Evolutionary conservation across 2,113 vertebrate species (phyloP).

Genomic region (Microcebus tavaratra): DNA sequence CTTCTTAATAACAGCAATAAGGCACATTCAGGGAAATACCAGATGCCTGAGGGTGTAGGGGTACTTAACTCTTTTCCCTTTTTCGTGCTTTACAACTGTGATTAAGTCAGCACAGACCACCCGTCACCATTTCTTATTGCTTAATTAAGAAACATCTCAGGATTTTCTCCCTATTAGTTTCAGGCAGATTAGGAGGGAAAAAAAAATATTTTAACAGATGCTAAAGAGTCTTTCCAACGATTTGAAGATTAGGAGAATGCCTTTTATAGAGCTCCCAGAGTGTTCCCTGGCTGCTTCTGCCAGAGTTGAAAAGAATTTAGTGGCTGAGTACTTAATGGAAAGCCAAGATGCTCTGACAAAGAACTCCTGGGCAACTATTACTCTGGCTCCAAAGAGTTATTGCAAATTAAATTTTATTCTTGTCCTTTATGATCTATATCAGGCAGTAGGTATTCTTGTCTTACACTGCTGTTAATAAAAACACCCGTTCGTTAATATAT

Average conservation of each 20-base stretch:
- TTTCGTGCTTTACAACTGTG: conserved; percentile 53
- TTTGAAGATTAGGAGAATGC: conserved; percentile 60
- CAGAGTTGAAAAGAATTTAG: conserved; percentile 71
- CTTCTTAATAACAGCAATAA: conserved; percentile 14
- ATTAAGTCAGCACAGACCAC: conserved; percentile 36
- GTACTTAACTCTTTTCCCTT: conserved; percentile 31
- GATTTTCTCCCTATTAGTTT: conserved; percentile 70
- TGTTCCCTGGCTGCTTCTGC: conserved; percentile 55
- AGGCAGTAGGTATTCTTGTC: conserved; percentile 73
- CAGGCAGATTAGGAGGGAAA: conserved; percentile 55
- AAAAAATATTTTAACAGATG: conserved; percentile 69
- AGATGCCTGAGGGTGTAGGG: not conserved
- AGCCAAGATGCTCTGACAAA: conserved; percentile 70
- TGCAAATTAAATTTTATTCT: conserved; percentile 71
- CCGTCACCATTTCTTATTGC: conserved; percentile 57
- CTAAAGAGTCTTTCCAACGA: conserved; percentile 62
- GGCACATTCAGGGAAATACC: not conserved
- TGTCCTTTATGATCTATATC: conserved; percentile 76
- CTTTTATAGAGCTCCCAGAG: conserved; percentile 61
- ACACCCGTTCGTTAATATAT: conserved; percentile 67
- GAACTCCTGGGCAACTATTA: conserved; percentile 72
- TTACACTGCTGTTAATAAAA: conserved; percentile 69
- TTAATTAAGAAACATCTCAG: conserved; percentile 76
- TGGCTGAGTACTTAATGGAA: conserved; percentile 70
- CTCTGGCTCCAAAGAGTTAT: conserved; percentile 76